phyloP scores from a whole-genome alignment of 2,888 invertebrate genomes.

The Opisthograptis luteolata region DNA sequence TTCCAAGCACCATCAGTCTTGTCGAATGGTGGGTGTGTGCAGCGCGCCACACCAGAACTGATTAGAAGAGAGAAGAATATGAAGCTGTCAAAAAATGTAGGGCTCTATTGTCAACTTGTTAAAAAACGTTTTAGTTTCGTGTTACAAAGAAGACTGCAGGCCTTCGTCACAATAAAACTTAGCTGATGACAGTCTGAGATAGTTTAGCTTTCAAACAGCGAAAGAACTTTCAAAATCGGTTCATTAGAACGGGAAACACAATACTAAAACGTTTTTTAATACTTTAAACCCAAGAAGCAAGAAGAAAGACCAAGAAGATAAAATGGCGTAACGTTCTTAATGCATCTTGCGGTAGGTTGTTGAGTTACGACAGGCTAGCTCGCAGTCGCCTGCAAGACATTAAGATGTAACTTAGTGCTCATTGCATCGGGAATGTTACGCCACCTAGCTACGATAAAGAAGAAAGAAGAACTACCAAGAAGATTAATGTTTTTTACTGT shows the following conservation, averaged over 20 bases:
- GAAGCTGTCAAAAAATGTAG: not conserved
- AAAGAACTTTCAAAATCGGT: too few relatives aligned
- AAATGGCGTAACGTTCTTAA: conserved; percentile 70
- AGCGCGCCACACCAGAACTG: conserved; percentile 40
- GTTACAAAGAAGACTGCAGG: too few relatives aligned
- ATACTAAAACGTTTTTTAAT: not conserved
- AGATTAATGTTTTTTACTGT: not conserved
- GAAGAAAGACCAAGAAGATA: conserved; percentile 13
- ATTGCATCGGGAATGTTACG: conserved; percentile 47
- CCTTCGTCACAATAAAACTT: too few relatives aligned
- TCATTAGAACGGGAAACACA: not conserved
- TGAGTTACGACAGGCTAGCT: conserved; percentile 22
- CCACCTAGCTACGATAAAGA: conserved; percentile 35
- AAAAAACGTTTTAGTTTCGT: too few relatives aligned
- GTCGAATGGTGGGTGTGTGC: conserved; percentile 80
- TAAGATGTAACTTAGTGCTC: conserved; percentile 52
- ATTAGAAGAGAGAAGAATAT: conserved; percentile 27
- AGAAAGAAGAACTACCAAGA: conserved; percentile 29
- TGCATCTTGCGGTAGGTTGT: conserved; percentile 70
- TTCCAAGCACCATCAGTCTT: conserved; percentile 69
- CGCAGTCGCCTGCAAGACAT: conserved; percentile 49
- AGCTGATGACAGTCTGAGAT: too few relatives aligned
- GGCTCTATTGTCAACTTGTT: not conserved
- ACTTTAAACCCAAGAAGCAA: not conserved
- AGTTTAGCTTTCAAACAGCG: too few relatives aligned